Evolutionary conservation across 2,797 vertebrate genomes (phyloP).

Genomic region (Simalia tracyae): DNA sequence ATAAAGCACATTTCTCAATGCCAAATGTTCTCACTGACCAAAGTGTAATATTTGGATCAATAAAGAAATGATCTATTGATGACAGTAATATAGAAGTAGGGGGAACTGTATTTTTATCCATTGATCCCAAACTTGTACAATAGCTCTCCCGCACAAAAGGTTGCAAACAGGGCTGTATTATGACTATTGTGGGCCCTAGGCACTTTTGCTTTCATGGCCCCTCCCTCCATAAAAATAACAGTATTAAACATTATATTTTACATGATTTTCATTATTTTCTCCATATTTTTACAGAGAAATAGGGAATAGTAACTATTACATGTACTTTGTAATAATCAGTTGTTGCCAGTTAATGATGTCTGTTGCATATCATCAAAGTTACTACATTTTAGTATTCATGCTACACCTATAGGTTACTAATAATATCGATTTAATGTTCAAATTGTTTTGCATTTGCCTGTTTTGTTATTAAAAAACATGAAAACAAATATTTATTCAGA

Average conservation of each 20-base stretch:
- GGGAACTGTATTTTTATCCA: too few species aligned
- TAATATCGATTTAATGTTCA: not conserved
- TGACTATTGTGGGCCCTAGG: too few species aligned
- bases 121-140: too few species aligned
- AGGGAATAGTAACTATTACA: not conserved
- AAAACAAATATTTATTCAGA: not conserved
- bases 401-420: not conserved
- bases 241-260: not conserved
- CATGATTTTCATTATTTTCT: not conserved
- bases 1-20: too few species aligned
- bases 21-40: too few species aligned
- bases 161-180: too few species aligned
- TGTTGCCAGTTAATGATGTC: not conserved
- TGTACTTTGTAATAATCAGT: not conserved
- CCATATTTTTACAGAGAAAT: not conserved
- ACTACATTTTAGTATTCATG: not conserved
- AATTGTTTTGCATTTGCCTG: not conserved
- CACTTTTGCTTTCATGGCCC: too few species aligned
- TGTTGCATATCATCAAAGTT: not conserved
- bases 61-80: too few species aligned
- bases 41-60: too few species aligned
- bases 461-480: not conserved
- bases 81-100: too few species aligned
- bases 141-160: too few species aligned
- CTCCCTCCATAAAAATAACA: too few species aligned